Conservation (phyloP, 2,888 invertebrate genomes). For the Melieria omissa region DNA sequence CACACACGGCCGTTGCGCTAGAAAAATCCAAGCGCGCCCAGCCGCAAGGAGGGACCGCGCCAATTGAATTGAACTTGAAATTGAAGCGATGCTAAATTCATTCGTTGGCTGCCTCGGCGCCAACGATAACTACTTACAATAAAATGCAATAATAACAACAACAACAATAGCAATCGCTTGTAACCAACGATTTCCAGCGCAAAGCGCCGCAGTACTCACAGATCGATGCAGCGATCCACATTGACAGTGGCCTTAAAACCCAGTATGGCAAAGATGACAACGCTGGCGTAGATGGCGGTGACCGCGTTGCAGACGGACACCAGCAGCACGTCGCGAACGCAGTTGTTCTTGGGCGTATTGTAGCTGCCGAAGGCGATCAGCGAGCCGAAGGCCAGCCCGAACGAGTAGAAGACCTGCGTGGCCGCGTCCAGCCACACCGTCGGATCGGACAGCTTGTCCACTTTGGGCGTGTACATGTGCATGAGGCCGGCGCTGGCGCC, state of each 20-base stretch:
- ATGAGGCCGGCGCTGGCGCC: constrained; percentile 87
- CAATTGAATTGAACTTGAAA: constrained; percentile 20
- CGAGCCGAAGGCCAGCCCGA: constrained; percentile 94
- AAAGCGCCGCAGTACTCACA: constrained; percentile 68
- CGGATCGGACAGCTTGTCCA: constrained; percentile 85
- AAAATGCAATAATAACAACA: constrained; percentile 7
- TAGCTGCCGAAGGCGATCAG: constrained; percentile 96
- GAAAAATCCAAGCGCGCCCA: neutral
- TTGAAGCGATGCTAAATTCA: constrained; percentile 2
- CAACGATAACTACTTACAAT: neutral
- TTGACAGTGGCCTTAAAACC: constrained; percentile 95
- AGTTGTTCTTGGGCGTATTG: constrained; percentile 94
- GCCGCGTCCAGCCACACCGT: constrained; percentile 96
- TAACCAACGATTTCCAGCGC: constrained; percentile 17
- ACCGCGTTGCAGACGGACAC: constrained; percentile 93
- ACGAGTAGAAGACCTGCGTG: constrained; percentile 96
- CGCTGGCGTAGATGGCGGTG: constrained; percentile 94
- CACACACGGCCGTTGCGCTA: neutral
- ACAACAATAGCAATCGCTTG: constrained; percentile 3
- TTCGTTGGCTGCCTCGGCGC: neutral
- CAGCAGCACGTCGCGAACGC: constrained; percentile 88
- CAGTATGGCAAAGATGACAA: constrained; percentile 94
- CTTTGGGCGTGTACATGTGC: constrained; percentile 94
- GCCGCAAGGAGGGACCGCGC: neutral
- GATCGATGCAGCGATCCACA: constrained; percentile 83